Evolutionary conservation across 2,888 invertebrate species (phyloP).

Genomic region (Pollenia amentaria): DNA sequence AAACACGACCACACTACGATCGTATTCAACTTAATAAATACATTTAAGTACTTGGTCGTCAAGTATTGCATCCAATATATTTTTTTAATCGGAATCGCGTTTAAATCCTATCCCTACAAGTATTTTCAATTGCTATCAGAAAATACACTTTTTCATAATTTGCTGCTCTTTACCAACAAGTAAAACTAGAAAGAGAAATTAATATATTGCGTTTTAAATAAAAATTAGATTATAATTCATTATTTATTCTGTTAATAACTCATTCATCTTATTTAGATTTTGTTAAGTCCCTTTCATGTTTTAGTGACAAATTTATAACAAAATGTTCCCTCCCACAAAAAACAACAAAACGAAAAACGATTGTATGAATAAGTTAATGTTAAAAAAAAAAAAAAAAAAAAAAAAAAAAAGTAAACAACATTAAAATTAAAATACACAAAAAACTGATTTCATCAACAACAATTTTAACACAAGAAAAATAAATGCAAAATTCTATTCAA

Average conservation of each 20-base stretch:
- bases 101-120: no score
- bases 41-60: no score
- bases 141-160: no score
- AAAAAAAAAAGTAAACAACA: background rate
- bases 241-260: conserved; percentile 39
- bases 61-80: no score
- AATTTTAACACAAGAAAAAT: conserved; percentile 10
- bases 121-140: no score
- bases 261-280: conserved; percentile 34
- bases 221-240: conserved; percentile 32
- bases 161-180: no score
- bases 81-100: no score
- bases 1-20: no score
- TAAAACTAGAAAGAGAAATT: background rate
- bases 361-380: no score
- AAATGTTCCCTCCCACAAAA: conserved; percentile 61
- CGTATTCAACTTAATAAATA: no score
- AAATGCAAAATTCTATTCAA: background rate
- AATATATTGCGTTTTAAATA: conserved; percentile 21
- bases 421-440: background rate
- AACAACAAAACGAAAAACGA: background rate
- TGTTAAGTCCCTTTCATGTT: conserved; percentile 57
- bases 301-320: conserved; percentile 58
- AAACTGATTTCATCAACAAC: background rate
- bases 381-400: background rate